Conservation (phyloP, 2,113 vertebrate species). For the Cichladusa arquata region DNA sequence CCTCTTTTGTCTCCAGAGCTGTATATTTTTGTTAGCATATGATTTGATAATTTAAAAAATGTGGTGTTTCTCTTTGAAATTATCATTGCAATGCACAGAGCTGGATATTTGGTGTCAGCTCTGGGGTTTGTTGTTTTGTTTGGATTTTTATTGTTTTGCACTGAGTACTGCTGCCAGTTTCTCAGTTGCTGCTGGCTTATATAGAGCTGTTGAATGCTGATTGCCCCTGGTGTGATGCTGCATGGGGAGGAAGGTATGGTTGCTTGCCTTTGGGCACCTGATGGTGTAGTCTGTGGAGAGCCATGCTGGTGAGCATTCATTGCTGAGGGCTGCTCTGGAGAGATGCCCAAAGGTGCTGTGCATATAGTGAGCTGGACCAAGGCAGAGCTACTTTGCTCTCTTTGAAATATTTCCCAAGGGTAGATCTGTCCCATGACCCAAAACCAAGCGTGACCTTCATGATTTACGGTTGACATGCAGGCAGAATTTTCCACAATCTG, state of each 20-base stretch:
- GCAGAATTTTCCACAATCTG: neutral
- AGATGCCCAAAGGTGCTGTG: neutral
- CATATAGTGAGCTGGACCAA: neutral
- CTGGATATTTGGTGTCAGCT: neutral
- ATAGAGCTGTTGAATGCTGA: neutral
- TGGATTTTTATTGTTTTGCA: neutral
- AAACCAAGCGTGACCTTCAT: neutral
- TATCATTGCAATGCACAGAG: neutral
- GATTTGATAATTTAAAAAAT: neutral
- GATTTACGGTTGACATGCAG: neutral
- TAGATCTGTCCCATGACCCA: fast-evolving
- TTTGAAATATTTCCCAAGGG: neutral
- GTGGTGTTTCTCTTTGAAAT: neutral
- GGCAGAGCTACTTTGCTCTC: neutral
- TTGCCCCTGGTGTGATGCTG: neutral
- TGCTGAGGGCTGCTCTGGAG: neutral
- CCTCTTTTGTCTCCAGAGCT: neutral
- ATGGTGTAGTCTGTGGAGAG: fast-evolving
- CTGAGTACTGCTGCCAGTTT: neutral
- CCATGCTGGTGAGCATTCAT: neutral
- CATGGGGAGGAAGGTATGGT: neutral
- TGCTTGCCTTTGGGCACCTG: neutral
- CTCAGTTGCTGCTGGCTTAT: neutral
- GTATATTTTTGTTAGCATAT: neutral
- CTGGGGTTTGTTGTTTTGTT: neutral